A percentile compares a stretch with the other conserved stretches of the same genome.
phyloP scores from a whole-genome alignment of 2,797 vertebrate genomes.

The Phrynocephalus forsythii region DNA sequence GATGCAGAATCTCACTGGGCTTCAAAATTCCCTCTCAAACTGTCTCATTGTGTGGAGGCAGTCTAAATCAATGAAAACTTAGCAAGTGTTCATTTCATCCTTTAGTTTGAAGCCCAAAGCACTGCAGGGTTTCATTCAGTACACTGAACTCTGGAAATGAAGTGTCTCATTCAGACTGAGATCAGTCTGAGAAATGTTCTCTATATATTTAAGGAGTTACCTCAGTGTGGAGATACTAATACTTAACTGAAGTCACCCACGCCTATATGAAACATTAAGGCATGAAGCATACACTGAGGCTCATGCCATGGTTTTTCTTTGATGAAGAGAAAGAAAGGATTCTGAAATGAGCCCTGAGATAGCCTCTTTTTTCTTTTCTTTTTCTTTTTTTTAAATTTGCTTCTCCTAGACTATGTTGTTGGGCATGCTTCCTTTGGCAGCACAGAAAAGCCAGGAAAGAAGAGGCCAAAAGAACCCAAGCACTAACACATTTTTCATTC shows the following conservation, averaged over 20 bases:
- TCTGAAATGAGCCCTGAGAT: neutral
- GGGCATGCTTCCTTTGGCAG: neutral
- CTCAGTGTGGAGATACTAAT: neutral
- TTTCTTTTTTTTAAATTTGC: too few species aligned
- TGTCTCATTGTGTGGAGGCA: too few species aligned
- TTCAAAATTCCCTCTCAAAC: too few species aligned
- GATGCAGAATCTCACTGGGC: too few species aligned
- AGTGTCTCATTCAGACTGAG: neutral
- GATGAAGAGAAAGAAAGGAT: neutral
- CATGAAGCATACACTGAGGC: neutral
- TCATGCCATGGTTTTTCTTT: neutral
- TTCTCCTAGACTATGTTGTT: neutral
- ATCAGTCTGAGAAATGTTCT: neutral
- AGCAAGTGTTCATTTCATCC: too few species aligned
- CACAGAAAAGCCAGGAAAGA: neutral
- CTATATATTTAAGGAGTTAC: neutral
- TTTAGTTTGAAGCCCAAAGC: neutral
- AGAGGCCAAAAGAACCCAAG: neutral
- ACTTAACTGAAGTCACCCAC: neutral
- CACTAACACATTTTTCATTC: neutral
- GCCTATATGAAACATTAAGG: neutral
- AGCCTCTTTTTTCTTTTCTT: neutral
- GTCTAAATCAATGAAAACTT: too few species aligned
- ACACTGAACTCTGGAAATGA: neutral
- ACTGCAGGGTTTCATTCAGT: neutral